Evolutionary conservation across 2,113 vertebrate genomes (phyloP).

Genomic region (Crotalus viridis): DNA sequence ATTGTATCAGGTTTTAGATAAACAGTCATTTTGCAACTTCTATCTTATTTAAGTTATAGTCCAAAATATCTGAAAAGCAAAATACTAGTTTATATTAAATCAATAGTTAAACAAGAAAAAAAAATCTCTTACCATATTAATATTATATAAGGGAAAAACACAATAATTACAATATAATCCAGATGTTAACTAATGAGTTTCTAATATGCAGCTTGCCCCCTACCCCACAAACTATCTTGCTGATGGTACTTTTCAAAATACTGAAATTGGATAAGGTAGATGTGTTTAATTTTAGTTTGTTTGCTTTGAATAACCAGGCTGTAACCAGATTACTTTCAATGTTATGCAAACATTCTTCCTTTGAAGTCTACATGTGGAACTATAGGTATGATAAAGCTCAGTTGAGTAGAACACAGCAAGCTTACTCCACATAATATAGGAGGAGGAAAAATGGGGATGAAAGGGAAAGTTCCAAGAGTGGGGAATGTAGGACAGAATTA

Average conservation of each 20-base stretch:
- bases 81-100: not conserved
- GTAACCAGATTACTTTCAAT: not conserved
- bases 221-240: not conserved
- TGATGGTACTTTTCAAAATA: not conserved
- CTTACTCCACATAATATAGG: not conserved
- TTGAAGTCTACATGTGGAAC: not conserved
- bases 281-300: not conserved
- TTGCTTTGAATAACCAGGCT: not conserved
- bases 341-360: not conserved
- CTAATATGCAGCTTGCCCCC: not conserved
- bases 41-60: not conserved
- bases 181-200: not conserved
- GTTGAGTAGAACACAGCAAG: not conserved
- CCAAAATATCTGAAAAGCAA: not conserved
- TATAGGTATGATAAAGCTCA: not conserved
- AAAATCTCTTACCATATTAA: not conserved
- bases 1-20: slow-evolving; percentile 7
- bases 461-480: not conserved
- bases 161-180: not conserved
- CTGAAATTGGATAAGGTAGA: not conserved
- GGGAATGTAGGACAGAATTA: not conserved
- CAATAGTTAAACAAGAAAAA: not conserved
- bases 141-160: not conserved
- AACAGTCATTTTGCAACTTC: not conserved
- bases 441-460: not conserved